phyloP scores from a whole-genome alignment of 2,888 invertebrate species.

The Auanema freiburgensis region DNA sequence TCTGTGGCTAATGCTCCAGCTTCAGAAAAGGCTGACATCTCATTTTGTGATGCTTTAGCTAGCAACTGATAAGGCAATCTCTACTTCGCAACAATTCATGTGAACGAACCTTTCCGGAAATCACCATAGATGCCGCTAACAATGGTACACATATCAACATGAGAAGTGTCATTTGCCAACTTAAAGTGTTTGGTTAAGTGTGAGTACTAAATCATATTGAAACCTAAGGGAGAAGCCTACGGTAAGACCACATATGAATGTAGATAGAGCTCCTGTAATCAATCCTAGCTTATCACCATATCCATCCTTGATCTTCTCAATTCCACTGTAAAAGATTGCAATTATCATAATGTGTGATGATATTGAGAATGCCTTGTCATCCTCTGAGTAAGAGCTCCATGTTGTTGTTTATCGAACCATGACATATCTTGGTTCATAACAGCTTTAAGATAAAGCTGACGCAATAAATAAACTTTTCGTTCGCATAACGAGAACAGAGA shows the following conservation, averaged over 20 bases:
- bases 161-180: constrained; percentile 58
- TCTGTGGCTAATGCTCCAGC: constrained; percentile 65
- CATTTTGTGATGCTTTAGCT: constrained; percentile 66
- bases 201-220: not conserved
- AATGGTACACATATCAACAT: constrained; percentile 64
- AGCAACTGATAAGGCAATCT: constrained; percentile 62
- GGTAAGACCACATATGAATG: constrained; percentile 49
- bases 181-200: constrained; percentile 10
- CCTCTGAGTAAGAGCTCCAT: constrained; percentile 67
- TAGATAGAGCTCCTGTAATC: constrained; percentile 43
- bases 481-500: constrained; percentile 66
- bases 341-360: too few relatives aligned
- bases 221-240: constrained; percentile 47
- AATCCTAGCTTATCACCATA: constrained; percentile 55
- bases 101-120: constrained; percentile 64
- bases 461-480: constrained; percentile 67
- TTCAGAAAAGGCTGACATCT: constrained; percentile 64
- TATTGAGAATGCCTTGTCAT: constrained; percentile 65
- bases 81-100: not conserved
- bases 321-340: constrained; percentile 44
- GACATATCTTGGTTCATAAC: constrained; percentile 66
- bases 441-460: constrained; percentile 66
- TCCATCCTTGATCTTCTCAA: constrained; percentile 60
- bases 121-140: constrained; percentile 60
- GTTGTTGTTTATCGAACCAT: constrained; percentile 67